A percentile compares a stretch with the other conserved stretches of the same genome.
Conservation (phyloP, 2,113 vertebrate genomes). For the Colaptes auratus region DNA sequence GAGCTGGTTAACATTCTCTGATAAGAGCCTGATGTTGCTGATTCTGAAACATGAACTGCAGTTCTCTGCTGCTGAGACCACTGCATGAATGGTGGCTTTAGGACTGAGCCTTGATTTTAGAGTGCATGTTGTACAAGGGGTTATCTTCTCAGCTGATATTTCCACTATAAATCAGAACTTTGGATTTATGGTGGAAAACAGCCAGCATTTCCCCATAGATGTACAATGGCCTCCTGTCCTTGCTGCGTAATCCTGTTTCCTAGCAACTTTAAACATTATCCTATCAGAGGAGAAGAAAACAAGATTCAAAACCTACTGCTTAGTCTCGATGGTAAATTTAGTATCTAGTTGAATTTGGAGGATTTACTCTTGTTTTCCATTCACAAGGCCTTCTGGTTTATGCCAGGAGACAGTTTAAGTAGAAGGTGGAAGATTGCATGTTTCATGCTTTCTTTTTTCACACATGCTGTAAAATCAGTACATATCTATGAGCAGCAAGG, state of each 20-base stretch:
- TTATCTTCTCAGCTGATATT: background rate
- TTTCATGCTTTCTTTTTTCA: background rate
- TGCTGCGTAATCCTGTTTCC: background rate
- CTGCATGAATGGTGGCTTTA: background rate
- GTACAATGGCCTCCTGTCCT: background rate
- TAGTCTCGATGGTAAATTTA: background rate
- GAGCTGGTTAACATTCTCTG: background rate
- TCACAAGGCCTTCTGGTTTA: background rate
- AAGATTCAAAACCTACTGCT: background rate
- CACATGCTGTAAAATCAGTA: background rate
- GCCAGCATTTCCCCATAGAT: background rate
- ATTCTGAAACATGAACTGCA: background rate
- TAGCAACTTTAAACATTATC: background rate
- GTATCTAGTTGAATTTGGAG: background rate
- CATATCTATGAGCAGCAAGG: background rate
- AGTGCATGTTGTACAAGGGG: background rate
- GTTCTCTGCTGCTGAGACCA: background rate
- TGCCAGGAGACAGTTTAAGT: background rate
- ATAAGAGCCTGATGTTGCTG: background rate
- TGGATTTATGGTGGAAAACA: background rate
- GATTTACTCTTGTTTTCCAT: slow-evolving; percentile 16
- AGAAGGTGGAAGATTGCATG: background rate
- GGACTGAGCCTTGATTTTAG: background rate
- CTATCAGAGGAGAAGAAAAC: background rate
- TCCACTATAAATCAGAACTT: background rate